Percentiles rank a stretch among this genome's conserved stretches.
Evolutionary conservation across 2,113 vertebrate species (phyloP).

Genomic region (Fregetta grallaria): DNA sequence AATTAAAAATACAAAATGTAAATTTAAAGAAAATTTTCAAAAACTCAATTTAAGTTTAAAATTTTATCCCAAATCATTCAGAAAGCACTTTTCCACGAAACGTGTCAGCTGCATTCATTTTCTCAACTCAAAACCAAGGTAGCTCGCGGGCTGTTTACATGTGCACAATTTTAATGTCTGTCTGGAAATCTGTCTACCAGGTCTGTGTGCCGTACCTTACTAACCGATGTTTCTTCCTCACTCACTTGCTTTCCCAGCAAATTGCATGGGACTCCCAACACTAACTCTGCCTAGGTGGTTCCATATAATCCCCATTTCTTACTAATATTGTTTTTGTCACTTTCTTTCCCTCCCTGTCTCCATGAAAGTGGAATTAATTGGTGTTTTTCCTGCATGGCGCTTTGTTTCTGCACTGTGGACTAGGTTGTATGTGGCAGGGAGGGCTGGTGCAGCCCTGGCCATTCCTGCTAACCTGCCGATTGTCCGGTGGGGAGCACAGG

Average conservation of each 20-base stretch:
- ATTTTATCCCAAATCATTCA: background rate
- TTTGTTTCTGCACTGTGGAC: constrained; percentile 57
- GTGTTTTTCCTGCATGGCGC: constrained; percentile 53
- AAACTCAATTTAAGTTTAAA: background rate
- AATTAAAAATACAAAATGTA: background rate
- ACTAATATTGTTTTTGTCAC: constrained; percentile 48
- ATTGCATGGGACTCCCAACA: constrained; percentile 21
- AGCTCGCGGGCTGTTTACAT: background rate
- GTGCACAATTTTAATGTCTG: constrained; percentile 44
- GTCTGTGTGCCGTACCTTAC: constrained; percentile 17
- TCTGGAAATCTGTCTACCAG: constrained; percentile 24
- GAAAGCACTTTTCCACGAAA: constrained; percentile 39
- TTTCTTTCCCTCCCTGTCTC: constrained; percentile 41
- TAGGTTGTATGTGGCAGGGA: constrained; percentile 59
- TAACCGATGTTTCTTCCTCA: constrained; percentile 50
- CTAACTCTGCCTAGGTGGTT: constrained; percentile 1
- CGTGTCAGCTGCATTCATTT: constrained; percentile 3
- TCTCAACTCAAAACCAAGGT: background rate
- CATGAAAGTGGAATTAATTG: constrained; percentile 40
- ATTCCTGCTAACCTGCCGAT: constrained; percentile 30
- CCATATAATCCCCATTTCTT: background rate
- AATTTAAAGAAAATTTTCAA: background rate
- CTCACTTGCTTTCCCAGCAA: constrained; percentile 25
- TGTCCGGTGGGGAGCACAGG: constrained; percentile 48
- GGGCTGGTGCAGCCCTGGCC: constrained; percentile 53